These are phyloP conservation scores for Punctoribates punctum DNA, from an alignment of 2,888 invertebrate genomes.

Conservation along the genomic window DNA sequence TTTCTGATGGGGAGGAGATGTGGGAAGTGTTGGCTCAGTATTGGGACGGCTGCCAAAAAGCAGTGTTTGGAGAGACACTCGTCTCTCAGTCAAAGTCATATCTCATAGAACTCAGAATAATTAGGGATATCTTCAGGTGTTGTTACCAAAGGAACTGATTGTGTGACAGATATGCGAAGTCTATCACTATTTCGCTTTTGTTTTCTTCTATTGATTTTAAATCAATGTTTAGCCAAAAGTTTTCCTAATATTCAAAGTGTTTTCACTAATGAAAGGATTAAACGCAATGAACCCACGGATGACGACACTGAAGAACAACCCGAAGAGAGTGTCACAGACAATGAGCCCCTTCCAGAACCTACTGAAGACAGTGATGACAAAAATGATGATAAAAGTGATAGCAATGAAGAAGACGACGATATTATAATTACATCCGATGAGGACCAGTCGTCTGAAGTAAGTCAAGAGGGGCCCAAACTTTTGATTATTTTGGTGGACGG, in stretches of 20 bases:
- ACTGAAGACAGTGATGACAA: constrained; percentile 10
- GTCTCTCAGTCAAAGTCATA: too few species aligned
- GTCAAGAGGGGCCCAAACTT: constrained; percentile 36
- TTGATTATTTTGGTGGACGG: constrained; percentile 43
- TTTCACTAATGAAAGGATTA: not conserved
- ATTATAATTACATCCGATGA: not conserved
- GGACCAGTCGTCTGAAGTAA: not conserved
- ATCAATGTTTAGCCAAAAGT: not conserved
- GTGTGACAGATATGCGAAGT: not conserved
- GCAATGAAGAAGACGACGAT: constrained; percentile 22
- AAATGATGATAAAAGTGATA: constrained; percentile 1
- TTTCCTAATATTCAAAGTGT: not conserved
- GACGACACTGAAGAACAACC: not conserved
- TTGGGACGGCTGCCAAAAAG: too few species aligned
- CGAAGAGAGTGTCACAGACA: not conserved
- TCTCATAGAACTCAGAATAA: too few species aligned
- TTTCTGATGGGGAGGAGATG: too few species aligned
- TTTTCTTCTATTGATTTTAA: not conserved
- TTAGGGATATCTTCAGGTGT: too few species aligned
- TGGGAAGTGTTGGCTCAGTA: too few species aligned
- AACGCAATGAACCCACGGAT: too few species aligned
- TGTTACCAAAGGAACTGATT: too few species aligned
- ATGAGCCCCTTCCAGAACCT: too few species aligned
- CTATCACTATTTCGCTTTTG: not conserved
- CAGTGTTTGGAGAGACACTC: too few species aligned